phyloP scores from a whole-genome alignment of 1,140 invertebrate species.

The Magallana angulata region DNA sequence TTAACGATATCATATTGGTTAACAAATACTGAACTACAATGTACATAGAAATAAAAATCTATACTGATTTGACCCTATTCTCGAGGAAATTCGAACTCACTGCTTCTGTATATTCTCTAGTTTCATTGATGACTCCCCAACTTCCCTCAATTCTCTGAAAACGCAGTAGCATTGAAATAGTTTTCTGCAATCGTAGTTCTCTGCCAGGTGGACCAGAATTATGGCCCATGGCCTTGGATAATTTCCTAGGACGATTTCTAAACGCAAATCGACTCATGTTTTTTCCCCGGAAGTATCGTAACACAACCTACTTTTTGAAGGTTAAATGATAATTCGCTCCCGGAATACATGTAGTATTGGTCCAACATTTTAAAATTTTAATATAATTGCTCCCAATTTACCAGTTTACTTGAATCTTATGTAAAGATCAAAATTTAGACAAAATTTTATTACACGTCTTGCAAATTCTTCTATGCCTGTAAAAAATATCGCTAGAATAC shows the following conservation, averaged over 20 bases:
- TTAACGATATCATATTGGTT: too few species aligned
- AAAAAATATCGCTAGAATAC: too few species aligned
- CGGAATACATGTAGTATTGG: too few species aligned
- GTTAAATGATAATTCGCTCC: background rate
- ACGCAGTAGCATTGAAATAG: constrained; percentile 19
- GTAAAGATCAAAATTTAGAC: too few species aligned
- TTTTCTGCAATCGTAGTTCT: background rate
- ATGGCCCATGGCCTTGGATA: constrained; percentile 4
- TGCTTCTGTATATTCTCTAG: constrained; percentile 7
- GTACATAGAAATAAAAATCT: too few species aligned
- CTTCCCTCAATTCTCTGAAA: constrained; percentile 22
- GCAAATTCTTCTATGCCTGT: too few species aligned
- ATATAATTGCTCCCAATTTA: too few species aligned
- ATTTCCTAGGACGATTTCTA: background rate
- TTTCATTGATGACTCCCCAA: constrained; percentile 13
- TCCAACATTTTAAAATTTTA: too few species aligned
- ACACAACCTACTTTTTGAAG: background rate
- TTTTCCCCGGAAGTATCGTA: background rate
- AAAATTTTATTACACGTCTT: too few species aligned
- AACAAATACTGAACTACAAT: too few species aligned
- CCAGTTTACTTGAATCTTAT: too few species aligned
- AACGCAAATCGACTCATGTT: constrained; percentile 20
- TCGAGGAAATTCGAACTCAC: constrained; percentile 17
- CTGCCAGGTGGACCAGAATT: background rate
- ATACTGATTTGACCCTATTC: too few species aligned